Conservation (phyloP, 64 coral and sea anemone species). For the Exaiptasia diaphana region DNA sequence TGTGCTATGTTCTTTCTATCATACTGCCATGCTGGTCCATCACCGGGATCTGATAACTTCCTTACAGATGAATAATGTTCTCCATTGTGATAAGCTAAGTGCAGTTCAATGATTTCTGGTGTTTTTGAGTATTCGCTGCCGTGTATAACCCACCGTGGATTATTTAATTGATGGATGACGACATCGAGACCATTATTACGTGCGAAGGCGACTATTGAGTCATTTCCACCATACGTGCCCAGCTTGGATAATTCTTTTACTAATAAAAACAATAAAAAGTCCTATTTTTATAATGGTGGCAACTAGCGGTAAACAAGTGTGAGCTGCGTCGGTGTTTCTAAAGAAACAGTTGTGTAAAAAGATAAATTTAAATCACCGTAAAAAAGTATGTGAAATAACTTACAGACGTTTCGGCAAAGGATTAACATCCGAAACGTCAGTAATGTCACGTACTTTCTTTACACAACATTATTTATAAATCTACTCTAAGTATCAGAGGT, state of each 20-base stretch:
- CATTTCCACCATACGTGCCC: slow-evolving; percentile 85
- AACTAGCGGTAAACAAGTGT: too few relatives aligned
- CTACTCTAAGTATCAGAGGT: too few relatives aligned
- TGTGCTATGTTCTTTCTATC: neutral
- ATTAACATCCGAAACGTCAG: too few relatives aligned
- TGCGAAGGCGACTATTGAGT: slow-evolving; percentile 93
- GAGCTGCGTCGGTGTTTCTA: too few relatives aligned
- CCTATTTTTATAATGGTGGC: neutral
- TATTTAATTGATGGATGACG: slow-evolving; percentile 93
- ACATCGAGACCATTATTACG: slow-evolving; percentile 84
- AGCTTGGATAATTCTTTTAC: slow-evolving; percentile 82
- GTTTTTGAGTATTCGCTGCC: slow-evolving; percentile 54
- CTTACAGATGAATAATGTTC: slow-evolving; percentile 97
- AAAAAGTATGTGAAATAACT: too few relatives aligned
- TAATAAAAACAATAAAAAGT: slow-evolving; percentile 15
- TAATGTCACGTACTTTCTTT: too few relatives aligned
- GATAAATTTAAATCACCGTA: too few relatives aligned
- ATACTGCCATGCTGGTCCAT: slow-evolving; percentile 79
- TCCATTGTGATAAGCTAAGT: slow-evolving; percentile 94
- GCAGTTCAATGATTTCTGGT: slow-evolving; percentile 52
- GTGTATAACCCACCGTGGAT: slow-evolving; percentile 85
- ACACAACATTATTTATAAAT: too few relatives aligned
- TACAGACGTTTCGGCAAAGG: too few relatives aligned
- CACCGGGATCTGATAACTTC: slow-evolving; percentile 51
- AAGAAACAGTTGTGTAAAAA: too few relatives aligned